Percentiles rank a stretch among this genome's conserved stretches.
phyloP scores from a whole-genome alignment of 2,113 vertebrate genomes.

The Motacilla tschutschensis region DNA sequence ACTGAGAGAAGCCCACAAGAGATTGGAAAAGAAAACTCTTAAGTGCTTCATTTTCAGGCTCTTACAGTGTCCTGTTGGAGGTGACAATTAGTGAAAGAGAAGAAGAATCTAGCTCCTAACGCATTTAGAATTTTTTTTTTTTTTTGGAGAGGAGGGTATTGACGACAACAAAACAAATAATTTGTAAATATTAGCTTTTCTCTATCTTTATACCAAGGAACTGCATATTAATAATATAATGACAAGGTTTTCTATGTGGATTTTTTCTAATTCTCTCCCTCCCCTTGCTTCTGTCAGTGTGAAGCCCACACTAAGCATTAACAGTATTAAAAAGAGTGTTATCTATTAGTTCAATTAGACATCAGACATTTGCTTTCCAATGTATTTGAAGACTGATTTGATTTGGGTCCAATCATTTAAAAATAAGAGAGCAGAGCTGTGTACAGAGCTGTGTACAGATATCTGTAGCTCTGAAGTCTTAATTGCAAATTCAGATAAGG shows the following conservation, averaged over 20 bases:
- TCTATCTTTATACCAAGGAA: conserved; percentile 47
- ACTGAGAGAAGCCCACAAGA: conserved; percentile 75
- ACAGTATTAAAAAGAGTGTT: conserved; percentile 64
- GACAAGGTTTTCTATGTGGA: conserved; percentile 20
- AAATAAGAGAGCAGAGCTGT: conserved; percentile 71
- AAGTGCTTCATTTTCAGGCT: conserved; percentile 70
- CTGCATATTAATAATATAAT: conserved; percentile 41
- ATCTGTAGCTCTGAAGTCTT: conserved; percentile 79
- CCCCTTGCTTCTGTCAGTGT: conserved; percentile 21
- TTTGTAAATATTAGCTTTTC: conserved; percentile 52
- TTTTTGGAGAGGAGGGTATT: background rate
- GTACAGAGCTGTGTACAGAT: conserved; percentile 68
- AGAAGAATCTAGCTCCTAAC: background rate
- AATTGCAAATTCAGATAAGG: conserved; percentile 84
- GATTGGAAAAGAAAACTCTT: conserved; percentile 72
- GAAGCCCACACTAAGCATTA: conserved; percentile 44
- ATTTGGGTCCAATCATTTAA: conserved; percentile 73
- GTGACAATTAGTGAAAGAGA: conserved; percentile 61
- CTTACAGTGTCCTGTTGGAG: conserved; percentile 51
- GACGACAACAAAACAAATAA: background rate
- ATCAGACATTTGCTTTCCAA: conserved; percentile 74
- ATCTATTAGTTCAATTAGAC: conserved; percentile 75
- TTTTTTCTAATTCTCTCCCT: conserved; percentile 28
- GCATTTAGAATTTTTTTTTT: background rate
- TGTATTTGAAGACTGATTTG: conserved; percentile 77